These are phyloP conservation scores for Otis tarda DNA, from an alignment of 2,113 vertebrate genomes.

Conservation along the genomic window DNA sequence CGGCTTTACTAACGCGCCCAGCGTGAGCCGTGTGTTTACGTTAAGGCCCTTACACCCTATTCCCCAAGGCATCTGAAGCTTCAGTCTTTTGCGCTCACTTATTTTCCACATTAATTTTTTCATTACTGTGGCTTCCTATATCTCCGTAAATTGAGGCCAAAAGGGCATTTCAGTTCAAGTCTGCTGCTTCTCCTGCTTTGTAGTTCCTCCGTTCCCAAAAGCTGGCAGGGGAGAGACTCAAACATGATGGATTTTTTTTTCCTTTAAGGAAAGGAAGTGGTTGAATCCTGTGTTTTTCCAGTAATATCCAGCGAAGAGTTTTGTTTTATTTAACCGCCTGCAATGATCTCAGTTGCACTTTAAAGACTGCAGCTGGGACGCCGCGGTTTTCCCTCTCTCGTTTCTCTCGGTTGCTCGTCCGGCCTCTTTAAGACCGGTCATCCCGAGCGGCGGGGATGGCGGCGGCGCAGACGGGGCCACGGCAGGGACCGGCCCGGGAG, in stretches of 20 bases:
- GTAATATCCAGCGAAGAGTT: neutral
- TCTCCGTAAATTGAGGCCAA: neutral
- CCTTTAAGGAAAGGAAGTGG: neutral
- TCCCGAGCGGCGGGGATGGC: neutral
- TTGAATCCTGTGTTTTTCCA: neutral
- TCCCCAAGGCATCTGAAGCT: neutral
- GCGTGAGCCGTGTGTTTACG: neutral
- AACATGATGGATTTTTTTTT: neutral
- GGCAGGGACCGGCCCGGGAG: no score
- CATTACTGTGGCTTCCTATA: neutral
- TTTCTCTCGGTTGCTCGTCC: neutral
- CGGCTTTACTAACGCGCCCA: accelerated
- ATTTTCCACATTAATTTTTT: neutral
- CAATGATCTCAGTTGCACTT: neutral
- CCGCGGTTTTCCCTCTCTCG: neutral
- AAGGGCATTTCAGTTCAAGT: neutral
- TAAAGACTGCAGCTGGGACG: accelerated
- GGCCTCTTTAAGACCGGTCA: no score
- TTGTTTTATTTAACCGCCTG: neutral
- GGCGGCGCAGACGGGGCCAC: neutral
- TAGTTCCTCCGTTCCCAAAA: neutral
- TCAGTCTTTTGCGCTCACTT: accelerated
- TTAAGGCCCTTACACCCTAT: neutral
- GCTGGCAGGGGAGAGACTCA: neutral
- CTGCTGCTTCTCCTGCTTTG: neutral